Percentiles rank a stretch among this genome's conserved stretches.
Evolutionary conservation across 2,888 invertebrate species (phyloP).

Genomic region (Diloba caeruleocephala): DNA sequence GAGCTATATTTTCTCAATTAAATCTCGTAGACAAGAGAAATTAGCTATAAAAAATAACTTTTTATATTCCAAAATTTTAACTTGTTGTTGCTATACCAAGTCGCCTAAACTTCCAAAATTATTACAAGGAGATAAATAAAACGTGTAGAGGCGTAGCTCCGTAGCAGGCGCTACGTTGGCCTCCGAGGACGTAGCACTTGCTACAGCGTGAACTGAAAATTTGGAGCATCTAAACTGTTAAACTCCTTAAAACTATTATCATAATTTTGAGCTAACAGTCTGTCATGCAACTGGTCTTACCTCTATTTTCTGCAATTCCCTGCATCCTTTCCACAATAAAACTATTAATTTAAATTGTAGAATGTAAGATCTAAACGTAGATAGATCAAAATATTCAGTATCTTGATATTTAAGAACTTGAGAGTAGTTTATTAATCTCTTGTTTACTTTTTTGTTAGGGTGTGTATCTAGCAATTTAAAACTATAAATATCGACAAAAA

Average conservation of each 20-base stretch:
- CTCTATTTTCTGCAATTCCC: slow-evolving; percentile 68
- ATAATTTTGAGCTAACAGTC: slow-evolving; percentile 83
- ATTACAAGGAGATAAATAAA: slow-evolving; percentile 78
- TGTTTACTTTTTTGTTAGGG: no score
- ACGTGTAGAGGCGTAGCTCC: slow-evolving; percentile 71
- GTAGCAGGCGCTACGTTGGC: slow-evolving; percentile 62
- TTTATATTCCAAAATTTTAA: slow-evolving; percentile 44
- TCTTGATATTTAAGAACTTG: no score
- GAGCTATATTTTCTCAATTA: slow-evolving; percentile 29
- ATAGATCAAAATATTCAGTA: no score
- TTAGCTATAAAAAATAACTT: slow-evolving; percentile 41
- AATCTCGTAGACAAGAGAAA: slow-evolving; percentile 42
- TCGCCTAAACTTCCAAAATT: slow-evolving; percentile 75
- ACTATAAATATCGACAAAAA: no score
- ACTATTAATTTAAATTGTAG: slow-evolving; percentile 63
- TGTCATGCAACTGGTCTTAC: slow-evolving; percentile 75
- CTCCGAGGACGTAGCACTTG: slow-evolving; percentile 65
- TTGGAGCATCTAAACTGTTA: slow-evolving; percentile 76
- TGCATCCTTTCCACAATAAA: slow-evolving; percentile 65
- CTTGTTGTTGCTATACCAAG: slow-evolving; percentile 42
- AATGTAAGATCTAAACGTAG: slow-evolving; percentile 19
- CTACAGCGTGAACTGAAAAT: slow-evolving; percentile 75
- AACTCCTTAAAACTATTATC: slow-evolving; percentile 84
- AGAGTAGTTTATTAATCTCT: no score
- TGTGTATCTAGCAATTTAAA: no score